Percentiles rank a stretch among this genome's conserved stretches.
Conservation (phyloP, 2,888 invertebrate genomes). For the Drepana falcataria region DNA sequence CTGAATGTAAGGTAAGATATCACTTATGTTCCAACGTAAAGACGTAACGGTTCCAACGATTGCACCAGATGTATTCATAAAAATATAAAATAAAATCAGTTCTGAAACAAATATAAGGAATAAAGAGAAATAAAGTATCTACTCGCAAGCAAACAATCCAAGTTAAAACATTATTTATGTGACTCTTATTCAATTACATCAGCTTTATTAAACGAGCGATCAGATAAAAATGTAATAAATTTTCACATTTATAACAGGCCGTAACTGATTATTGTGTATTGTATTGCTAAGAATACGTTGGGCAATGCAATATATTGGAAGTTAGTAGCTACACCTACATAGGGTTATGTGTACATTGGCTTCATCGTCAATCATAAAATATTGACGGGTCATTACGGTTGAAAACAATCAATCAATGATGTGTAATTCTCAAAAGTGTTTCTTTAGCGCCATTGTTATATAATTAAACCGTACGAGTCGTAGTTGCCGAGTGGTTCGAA, state of each 20-base stretch:
- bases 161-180: not conserved
- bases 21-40: too few species aligned
- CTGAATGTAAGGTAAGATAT: too few species aligned
- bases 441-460: slow-evolving; percentile 17
- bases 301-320: not conserved
- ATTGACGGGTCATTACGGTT: slow-evolving; percentile 29
- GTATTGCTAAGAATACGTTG: slow-evolving; percentile 1
- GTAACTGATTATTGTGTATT: not conserved
- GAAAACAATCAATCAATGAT: slow-evolving; percentile 25
- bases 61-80: too few species aligned
- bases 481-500: slow-evolving; percentile 5
- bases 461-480: slow-evolving; percentile 38
- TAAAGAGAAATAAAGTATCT: too few species aligned
- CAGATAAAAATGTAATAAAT: slow-evolving; percentile 3
- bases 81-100: too few species aligned
- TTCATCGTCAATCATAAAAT: slow-evolving; percentile 23
- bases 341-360: slow-evolving; percentile 1
- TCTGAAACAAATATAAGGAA: too few species aligned
- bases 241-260: not conserved
- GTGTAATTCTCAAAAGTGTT: slow-evolving; percentile 18
- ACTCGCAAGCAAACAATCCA: not conserved
- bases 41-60: too few species aligned
- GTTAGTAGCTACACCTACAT: not conserved
- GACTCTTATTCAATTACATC: not conserved
- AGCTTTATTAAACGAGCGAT: not conserved